These are phyloP conservation scores for Rhabdornis inornatus DNA, from an alignment of 2,113 vertebrate genomes.

Conservation along the genomic window DNA sequence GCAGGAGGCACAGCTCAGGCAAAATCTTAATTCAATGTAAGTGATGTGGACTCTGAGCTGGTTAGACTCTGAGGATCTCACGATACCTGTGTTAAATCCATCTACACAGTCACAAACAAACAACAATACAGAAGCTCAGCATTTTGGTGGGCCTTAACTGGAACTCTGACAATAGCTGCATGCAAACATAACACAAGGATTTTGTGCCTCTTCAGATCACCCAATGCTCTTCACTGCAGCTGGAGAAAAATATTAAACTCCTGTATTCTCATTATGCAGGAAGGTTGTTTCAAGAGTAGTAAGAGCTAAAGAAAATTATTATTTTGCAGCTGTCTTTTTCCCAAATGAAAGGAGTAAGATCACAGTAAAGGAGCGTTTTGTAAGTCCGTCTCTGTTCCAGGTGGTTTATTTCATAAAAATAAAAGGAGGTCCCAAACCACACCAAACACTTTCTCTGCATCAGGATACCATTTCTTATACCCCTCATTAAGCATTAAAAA, in stretches of 20 bases:
- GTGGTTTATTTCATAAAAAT: background rate
- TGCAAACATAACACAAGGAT: accelerated
- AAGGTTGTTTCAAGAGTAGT: background rate
- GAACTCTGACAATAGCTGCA: background rate
- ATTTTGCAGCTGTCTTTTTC: background rate
- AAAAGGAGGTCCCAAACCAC: background rate
- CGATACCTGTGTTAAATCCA: background rate
- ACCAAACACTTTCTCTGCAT: background rate
- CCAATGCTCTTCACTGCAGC: background rate
- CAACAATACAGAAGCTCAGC: background rate
- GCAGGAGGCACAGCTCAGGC: background rate
- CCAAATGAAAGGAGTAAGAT: background rate
- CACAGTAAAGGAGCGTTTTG: background rate
- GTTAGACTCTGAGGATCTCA: accelerated
- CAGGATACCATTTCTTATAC: background rate
- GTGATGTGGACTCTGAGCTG: background rate
- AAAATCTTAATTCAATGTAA: background rate
- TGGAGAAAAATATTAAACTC: background rate
- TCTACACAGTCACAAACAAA: background rate
- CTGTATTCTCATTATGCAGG: background rate
- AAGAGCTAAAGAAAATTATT: background rate
- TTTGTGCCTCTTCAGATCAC: background rate
- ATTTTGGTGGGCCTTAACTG: background rate
- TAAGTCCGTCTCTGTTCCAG: background rate
- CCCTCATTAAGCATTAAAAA: background rate